Evolutionary conservation across 2,888 invertebrate genomes (phyloP).

Genomic region (Agelastica alni): DNA sequence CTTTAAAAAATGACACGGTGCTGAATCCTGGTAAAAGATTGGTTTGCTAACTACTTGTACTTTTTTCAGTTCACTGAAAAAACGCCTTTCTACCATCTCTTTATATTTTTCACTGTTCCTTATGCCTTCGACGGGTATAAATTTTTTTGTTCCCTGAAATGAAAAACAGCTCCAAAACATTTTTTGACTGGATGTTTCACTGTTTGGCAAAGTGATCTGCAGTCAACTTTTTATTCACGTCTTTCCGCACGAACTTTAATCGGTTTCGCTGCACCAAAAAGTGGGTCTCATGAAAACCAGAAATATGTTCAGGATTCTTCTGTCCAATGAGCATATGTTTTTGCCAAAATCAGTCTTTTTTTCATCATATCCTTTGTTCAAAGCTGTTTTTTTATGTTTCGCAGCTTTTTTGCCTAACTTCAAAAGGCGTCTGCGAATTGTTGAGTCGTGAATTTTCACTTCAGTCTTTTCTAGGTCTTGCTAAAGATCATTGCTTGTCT

Average conservation of each 20-base stretch:
- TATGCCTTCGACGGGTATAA: no score
- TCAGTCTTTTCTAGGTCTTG: neutral
- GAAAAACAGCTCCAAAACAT: neutral
- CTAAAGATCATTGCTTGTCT: neutral
- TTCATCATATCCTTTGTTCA: no score
- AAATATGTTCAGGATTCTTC: neutral
- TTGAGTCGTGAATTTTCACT: neutral
- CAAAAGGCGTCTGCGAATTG: no score
- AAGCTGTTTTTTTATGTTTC: no score
- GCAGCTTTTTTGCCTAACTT: no score
- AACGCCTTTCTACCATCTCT: no score
- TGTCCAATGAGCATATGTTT: neutral
- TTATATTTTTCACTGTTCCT: no score
- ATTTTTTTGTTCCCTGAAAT: neutral
- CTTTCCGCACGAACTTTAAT: neutral
- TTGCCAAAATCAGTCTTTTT: no score
- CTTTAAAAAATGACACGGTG: no score
- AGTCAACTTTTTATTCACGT: neutral
- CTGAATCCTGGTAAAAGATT: neutral
- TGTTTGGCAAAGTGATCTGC: neutral
- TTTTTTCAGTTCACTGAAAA: neutral
- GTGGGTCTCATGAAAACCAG: neutral
- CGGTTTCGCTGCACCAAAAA: neutral
- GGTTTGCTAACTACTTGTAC: neutral
- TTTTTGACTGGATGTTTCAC: neutral